Evolutionary conservation across 2,797 vertebrate species (phyloP).

Genomic region (Thripadectes ignobilis): DNA sequence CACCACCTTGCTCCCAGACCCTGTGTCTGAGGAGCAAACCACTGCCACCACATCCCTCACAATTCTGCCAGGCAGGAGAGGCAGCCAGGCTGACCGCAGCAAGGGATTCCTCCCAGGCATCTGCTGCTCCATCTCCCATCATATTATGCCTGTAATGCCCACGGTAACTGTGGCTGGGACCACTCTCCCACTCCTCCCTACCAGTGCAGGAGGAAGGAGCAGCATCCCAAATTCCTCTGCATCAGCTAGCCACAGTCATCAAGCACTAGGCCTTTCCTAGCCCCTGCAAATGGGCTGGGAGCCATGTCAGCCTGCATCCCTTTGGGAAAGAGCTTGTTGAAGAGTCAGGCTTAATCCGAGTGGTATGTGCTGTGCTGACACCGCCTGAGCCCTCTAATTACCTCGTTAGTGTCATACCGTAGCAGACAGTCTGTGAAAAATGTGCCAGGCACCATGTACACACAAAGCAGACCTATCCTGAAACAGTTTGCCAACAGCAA

Average conservation of each 20-base stretch:
- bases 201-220: not conserved
- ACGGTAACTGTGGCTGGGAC: fast-evolving
- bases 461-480: not conserved
- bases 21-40: not conserved
- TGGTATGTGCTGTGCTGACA: not conserved
- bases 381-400: not conserved
- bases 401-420: not conserved
- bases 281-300: fast-evolving
- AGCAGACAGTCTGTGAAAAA: not conserved
- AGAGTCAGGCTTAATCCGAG: not conserved
- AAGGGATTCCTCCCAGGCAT: not conserved
- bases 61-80: not conserved
- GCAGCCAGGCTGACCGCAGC: not conserved
- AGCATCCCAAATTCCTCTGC: not conserved
- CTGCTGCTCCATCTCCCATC: not conserved
- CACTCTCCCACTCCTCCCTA: fast-evolving
- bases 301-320: not conserved
- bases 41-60: not conserved
- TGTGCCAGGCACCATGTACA: not conserved
- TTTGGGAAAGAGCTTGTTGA: not conserved
- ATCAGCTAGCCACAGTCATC: fast-evolving
- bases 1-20: not conserved
- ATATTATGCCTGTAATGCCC: fast-evolving
- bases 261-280: not conserved
- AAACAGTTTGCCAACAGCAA: not conserved